Conservation (phyloP, 2,797 vertebrate species). For the Brachyrhaphis roseni region DNA sequence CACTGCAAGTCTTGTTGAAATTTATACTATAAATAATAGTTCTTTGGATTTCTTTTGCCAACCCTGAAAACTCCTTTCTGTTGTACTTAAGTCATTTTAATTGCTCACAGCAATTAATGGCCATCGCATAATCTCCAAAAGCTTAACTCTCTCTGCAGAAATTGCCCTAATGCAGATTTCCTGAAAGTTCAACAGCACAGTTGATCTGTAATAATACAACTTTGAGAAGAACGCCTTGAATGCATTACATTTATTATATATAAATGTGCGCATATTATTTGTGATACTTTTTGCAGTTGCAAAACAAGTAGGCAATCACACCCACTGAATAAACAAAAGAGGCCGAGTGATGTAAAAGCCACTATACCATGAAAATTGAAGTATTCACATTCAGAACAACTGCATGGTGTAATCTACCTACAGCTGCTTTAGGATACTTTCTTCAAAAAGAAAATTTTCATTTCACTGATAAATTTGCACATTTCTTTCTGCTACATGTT, state of each 20-base stretch:
- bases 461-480: conserved; percentile 20
- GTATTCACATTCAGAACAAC: conserved; percentile 16
- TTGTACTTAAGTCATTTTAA: conserved; percentile 52
- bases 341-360: conserved; percentile 26
- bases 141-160: conserved; percentile 54
- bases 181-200: conserved; percentile 46
- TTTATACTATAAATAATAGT: conserved; percentile 7
- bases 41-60: conserved; percentile 20
- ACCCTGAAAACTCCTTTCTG: conserved; percentile 37
- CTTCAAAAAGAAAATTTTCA: conserved; percentile 9
- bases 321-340: conserved; percentile 29
- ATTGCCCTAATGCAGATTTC: conserved; percentile 40
- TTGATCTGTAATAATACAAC: conserved; percentile 48
- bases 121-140: conserved; percentile 51
- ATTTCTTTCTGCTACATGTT: conserved; percentile 12
- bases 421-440: conserved; percentile 11
- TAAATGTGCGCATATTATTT: no score
- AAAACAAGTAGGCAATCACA: conserved; percentile 42
- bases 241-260: conserved; percentile 43
- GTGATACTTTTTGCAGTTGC: conserved; percentile 29
- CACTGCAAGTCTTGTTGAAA: conserved; percentile 21
- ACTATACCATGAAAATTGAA: conserved; percentile 26
- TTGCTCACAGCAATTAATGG: conserved; percentile 61
- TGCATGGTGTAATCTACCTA: conserved; percentile 1
- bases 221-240: conserved; percentile 42